phyloP scores from a whole-genome alignment of 35 echinoderm and acorn worm species.

The Patiria miniata region DNA sequence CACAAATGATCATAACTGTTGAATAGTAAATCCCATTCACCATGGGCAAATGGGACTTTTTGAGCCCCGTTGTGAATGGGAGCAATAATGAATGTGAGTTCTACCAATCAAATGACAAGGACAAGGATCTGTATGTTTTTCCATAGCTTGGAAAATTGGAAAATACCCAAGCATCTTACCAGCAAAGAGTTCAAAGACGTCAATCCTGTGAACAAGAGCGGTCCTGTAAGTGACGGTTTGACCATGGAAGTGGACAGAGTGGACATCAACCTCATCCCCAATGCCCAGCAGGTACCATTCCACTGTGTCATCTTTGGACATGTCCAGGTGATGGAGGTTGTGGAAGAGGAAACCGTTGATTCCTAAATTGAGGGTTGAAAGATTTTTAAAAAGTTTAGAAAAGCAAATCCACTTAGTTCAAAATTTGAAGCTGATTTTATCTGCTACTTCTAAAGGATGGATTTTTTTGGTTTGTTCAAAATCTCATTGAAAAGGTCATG shows the following conservation, averaged over 20 bases:
- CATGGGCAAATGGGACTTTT: too few relatives aligned
- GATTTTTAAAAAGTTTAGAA: too few relatives aligned
- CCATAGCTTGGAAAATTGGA: too few relatives aligned
- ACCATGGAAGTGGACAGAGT: conserved; percentile 94
- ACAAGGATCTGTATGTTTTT: too few relatives aligned
- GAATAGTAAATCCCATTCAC: too few relatives aligned
- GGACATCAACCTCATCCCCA: conserved; percentile 82
- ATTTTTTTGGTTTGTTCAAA: too few relatives aligned
- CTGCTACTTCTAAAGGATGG: neutral
- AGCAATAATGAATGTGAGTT: too few relatives aligned
- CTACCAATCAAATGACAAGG: too few relatives aligned
- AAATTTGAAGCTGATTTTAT: neutral
- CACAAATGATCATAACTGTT: too few relatives aligned
- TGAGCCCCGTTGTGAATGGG: too few relatives aligned
- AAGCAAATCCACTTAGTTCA: neutral
- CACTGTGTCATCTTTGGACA: conserved; percentile 61
- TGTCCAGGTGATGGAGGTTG: conserved; percentile 64
- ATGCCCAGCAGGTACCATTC: conserved; percentile 80
- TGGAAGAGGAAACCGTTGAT: conserved; percentile 87
- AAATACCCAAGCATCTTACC: conserved; percentile 62
- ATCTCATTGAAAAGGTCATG: too few relatives aligned
- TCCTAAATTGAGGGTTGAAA: conserved; percentile 33
- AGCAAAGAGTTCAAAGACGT: conserved; percentile 82
- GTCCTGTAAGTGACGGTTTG: conserved; percentile 65
- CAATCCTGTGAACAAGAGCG: conserved; percentile 45